phyloP scores from a whole-genome alignment of 2,888 invertebrate genomes.

The Drosophila cracens region DNA sequence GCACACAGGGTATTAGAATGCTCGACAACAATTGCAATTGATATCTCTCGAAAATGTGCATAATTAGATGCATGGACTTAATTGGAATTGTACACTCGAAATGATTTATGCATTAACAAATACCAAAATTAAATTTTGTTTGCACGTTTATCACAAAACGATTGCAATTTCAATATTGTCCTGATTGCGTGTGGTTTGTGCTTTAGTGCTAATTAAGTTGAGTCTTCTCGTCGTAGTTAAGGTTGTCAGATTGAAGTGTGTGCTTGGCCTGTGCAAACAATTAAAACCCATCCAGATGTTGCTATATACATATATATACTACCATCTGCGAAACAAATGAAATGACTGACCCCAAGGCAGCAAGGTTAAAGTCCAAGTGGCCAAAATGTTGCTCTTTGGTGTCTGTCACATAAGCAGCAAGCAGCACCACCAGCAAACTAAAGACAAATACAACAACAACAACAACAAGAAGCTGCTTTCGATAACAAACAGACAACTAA shows the following conservation, averaged over 20 bases:
- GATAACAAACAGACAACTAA: slow-evolving; percentile 41
- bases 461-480: slow-evolving; percentile 17
- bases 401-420: slow-evolving; percentile 38
- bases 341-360: slow-evolving; percentile 20
- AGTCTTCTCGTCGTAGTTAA: slow-evolving; percentile 61
- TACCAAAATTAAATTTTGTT: slow-evolving; percentile 20
- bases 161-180: slow-evolving; percentile 59
- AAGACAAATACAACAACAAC: slow-evolving; percentile 7
- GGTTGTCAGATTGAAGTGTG: slow-evolving; percentile 49
- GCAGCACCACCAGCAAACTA: slow-evolving; percentile 6
- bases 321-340: slow-evolving; percentile 6
- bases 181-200: slow-evolving; percentile 48
- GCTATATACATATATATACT: slow-evolving; percentile 20
- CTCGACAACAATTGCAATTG: slow-evolving; percentile 18
- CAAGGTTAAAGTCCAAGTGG: slow-evolving; percentile 9
- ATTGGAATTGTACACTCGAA: slow-evolving; percentile 31
- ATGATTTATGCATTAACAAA: slow-evolving; percentile 47
- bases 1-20: neutral
- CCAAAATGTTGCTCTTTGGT: slow-evolving; percentile 31
- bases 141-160: slow-evolving; percentile 34
- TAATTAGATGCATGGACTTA: slow-evolving; percentile 40
- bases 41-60: slow-evolving; percentile 41
- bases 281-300: slow-evolving; percentile 20
- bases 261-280: slow-evolving; percentile 17
- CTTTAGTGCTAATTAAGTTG: slow-evolving; percentile 60